Evolutionary conservation across 2,888 invertebrate genomes (phyloP).

Genomic region (Mellilla xanthometata): DNA sequence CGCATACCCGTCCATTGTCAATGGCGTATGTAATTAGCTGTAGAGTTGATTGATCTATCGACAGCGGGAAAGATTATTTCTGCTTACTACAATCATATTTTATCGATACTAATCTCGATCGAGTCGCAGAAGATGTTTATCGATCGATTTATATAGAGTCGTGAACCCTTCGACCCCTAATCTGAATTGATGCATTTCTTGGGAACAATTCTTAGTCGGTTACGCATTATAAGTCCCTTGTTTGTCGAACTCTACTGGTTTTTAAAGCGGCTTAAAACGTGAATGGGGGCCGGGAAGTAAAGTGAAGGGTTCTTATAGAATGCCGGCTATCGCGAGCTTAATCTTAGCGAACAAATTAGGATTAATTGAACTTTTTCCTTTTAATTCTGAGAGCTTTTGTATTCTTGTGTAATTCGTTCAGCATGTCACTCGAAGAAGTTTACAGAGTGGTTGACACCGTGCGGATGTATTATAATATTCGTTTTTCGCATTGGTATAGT

Average conservation of each 20-base stretch:
- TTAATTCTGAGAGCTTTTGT: conserved; percentile 68
- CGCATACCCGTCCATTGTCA: conserved; percentile 55
- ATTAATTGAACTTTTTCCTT: conserved; percentile 81
- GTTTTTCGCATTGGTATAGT: not conserved
- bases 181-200: conserved; percentile 57
- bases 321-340: conserved; percentile 72
- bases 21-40: conserved; percentile 50
- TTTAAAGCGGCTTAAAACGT: conserved; percentile 75
- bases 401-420: conserved; percentile 65
- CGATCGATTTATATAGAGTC: conserved; percentile 44
- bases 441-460: conserved; percentile 50
- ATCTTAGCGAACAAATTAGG: conserved; percentile 79
- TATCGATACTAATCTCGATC: conserved; percentile 18
- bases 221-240: conserved; percentile 75
- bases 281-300: conserved; percentile 61
- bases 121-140: conserved; percentile 39
- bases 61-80: conserved; percentile 23
- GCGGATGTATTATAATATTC: not conserved
- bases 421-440: conserved; percentile 57
- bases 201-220: conserved; percentile 66
- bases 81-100: not conserved
- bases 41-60: conserved; percentile 58
- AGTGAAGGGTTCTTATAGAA: conserved; percentile 76
- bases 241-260: conserved; percentile 71
- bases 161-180: conserved; percentile 43